Evolutionary conservation across 1,140 invertebrate species (phyloP), one percentile per base, ranked within the genome.

Genomic region (Neodiprion pinetum): DNA sequence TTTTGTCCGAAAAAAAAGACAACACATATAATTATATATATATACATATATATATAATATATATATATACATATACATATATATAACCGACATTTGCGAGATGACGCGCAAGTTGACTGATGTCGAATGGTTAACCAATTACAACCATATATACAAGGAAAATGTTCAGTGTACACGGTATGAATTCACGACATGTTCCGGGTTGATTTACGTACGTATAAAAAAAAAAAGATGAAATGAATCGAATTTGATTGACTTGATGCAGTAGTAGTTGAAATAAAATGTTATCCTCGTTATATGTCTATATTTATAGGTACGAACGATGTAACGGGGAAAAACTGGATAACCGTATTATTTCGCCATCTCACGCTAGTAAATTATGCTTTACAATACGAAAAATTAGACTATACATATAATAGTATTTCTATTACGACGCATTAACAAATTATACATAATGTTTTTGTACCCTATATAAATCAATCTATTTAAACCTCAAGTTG

Each of bases 391-490:
- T 61, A n/a, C 67, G 67, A 75, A 75, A 74, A 72, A 53, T 7
- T 50, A 67, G 67, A 72, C 14, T 8, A 68, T 67, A 65, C 53
- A 73, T 53, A 23, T 65, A 23, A 23, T 50, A 70, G 1, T 74
- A 53, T 70, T 10, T 8, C 67, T 12, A 71, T 73, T 73, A 73
- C 73, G 69, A 73, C 17, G 73, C 73, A 76, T 71, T 72, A 76
- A 76, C 48, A 76, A 73, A 71, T 76, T 73, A 73, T 73, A 71
- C 69, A n/a, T 73, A 73, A 72, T 73, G 67, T 65, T 75, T 76
- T 48, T 48, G 53, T 76, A 76, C 61, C 75, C 71, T 73, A 76
- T 73, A 73, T 73, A 76, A 70, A 70, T 72, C 66, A 10, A 71
- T 70, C 49, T 67, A 70, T 67, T 70, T 70, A 71, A 70, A 71